Evolutionary conservation across 2,113 vertebrate species (phyloP).

Genomic region (Siniperca chuatsi): DNA sequence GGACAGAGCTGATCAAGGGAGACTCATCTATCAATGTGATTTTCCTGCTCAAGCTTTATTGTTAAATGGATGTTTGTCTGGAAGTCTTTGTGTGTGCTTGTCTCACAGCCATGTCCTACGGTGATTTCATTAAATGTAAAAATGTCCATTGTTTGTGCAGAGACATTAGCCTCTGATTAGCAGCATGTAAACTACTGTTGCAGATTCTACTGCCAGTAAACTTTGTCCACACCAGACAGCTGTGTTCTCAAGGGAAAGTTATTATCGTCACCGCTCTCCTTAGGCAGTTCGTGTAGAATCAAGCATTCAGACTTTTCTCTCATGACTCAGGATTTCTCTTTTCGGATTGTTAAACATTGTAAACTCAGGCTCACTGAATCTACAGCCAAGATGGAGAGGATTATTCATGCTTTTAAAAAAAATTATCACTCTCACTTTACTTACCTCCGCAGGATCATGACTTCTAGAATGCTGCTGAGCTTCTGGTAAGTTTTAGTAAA

Average conservation of each 20-base stretch:
- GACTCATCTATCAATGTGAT: background rate
- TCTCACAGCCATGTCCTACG: conserved; percentile 4
- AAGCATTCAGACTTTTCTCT: conserved; percentile 41
- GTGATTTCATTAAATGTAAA: conserved; percentile 31
- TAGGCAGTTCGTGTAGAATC: conserved; percentile 48
- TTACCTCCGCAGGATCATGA: background rate
- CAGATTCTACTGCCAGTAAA: conserved; percentile 28
- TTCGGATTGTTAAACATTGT: conserved; percentile 2
- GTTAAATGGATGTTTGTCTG: conserved; percentile 1
- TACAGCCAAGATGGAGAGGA: conserved; percentile 10
- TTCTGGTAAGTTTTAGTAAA: background rate
- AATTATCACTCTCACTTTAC: background rate
- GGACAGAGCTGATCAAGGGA: conserved; percentile 12
- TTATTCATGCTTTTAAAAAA: background rate
- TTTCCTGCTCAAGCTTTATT: background rate
- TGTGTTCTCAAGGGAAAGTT: conserved; percentile 68
- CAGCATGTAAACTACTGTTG: conserved; percentile 43
- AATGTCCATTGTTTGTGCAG: conserved; percentile 16
- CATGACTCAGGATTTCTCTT: conserved; percentile 46
- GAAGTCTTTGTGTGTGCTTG: conserved; percentile 13
- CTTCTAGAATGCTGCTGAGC: background rate
- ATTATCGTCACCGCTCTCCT: conserved; percentile 27
- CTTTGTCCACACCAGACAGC: conserved; percentile 58
- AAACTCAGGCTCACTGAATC: background rate
- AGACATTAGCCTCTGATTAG: conserved; percentile 36